Evolutionary conservation across 2,797 vertebrate species (phyloP).

Genomic region (Nothura maculosa): DNA sequence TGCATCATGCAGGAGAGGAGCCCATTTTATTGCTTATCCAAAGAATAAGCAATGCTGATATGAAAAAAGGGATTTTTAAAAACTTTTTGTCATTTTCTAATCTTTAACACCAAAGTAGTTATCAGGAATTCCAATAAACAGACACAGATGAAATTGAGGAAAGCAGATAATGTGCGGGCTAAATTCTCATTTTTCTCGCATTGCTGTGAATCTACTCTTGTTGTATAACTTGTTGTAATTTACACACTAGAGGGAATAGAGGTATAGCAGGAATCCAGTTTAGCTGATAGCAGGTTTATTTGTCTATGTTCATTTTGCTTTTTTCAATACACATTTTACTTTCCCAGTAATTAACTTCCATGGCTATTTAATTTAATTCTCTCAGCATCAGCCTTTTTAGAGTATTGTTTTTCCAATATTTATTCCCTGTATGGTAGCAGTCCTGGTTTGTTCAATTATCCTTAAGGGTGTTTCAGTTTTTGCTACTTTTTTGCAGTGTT

Average conservation of each 20-base stretch:
- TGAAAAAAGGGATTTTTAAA: background rate
- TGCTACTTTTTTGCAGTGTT: constrained; percentile 17
- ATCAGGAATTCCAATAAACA: constrained; percentile 1
- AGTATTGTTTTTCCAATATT: constrained; percentile 69
- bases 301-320: constrained; percentile 13
- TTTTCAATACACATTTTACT: background rate
- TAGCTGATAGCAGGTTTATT: constrained; percentile 21
- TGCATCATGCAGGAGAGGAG: background rate
- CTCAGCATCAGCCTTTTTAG: constrained; percentile 42
- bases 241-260: background rate
- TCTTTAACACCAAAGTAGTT: background rate
- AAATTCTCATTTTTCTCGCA: constrained; percentile 16
- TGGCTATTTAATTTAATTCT: constrained; percentile 62
- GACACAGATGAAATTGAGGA: constrained; percentile 17
- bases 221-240: constrained; percentile 15
- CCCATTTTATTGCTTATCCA: background rate
- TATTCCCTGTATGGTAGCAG: constrained; percentile 42
- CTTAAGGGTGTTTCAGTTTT: constrained; percentile 32
- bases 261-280: background rate
- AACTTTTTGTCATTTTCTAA: constrained; percentile 13
- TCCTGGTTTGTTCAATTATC: constrained; percentile 45
- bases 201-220: background rate
- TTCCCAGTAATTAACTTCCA: constrained; percentile 59
- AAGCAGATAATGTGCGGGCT: background rate
- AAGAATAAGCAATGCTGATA: background rate